Conservation (phyloP, 2,113 vertebrate genomes). For the Uria aalge region DNA sequence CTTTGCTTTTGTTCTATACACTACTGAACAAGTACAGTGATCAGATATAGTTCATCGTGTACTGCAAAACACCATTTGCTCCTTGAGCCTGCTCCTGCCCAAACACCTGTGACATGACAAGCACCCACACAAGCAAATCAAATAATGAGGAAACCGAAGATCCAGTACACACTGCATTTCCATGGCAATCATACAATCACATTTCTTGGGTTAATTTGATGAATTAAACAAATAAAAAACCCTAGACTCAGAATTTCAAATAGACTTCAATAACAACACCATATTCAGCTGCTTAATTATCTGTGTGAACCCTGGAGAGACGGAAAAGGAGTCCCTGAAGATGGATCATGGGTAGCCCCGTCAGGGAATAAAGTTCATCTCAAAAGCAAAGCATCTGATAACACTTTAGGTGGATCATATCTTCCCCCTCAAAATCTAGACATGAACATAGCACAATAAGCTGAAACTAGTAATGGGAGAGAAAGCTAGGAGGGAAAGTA, state of each 20-base stretch:
- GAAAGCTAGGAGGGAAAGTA: not conserved
- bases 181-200: not conserved
- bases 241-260: not conserved
- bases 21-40: not conserved
- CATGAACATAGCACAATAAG: not conserved
- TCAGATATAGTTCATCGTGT: not conserved
- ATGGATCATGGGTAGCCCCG: fast-evolving
- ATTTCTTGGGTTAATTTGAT: not conserved
- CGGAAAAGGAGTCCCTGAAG: not conserved
- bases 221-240: not conserved
- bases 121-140: not conserved
- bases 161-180: not conserved
- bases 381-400: not conserved
- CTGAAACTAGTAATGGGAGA: not conserved
- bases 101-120: not conserved
- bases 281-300: not conserved
- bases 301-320: not conserved
- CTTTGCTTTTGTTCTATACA: not conserved
- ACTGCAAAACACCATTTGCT: not conserved
- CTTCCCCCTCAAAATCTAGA: not conserved
- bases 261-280: not conserved
- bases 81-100: not conserved
- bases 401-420: not conserved
- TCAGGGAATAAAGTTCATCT: not conserved
- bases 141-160: not conserved